Evolutionary conservation across 2,797 vertebrate species (phyloP).

Genomic region (Falco novaeseelandiae): DNA sequence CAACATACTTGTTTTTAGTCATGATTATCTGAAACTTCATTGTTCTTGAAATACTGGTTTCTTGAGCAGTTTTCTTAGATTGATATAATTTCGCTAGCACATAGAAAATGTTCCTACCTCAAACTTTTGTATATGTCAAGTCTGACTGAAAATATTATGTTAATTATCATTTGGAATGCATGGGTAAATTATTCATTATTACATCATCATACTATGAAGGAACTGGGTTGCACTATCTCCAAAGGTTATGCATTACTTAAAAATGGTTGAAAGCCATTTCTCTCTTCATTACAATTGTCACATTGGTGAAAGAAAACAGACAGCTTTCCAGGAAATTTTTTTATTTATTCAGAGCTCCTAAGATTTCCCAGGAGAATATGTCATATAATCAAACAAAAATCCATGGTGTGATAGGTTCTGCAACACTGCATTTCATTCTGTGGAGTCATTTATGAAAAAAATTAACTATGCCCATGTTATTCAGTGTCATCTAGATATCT

Average conservation of each 20-base stretch:
- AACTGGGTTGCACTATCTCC: background rate
- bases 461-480: background rate
- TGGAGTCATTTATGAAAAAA: background rate
- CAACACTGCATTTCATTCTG: background rate
- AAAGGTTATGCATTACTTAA: background rate
- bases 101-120: background rate
- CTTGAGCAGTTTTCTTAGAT: background rate
- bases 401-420: background rate
- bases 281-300: background rate
- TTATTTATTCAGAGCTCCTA: slow-evolving; percentile 19
- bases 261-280: background rate
- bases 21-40: background rate
- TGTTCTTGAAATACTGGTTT: background rate
- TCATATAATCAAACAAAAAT: slow-evolving; percentile 26
- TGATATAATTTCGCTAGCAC: background rate
- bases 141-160: background rate
- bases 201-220: background rate
- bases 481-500: background rate
- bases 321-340: slow-evolving; percentile 7
- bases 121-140: background rate
- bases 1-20: background rate
- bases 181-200: background rate
- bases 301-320: slow-evolving; percentile 9
- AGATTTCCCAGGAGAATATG: background rate
- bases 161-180: background rate